Evolutionary conservation across 2,797 vertebrate species (phyloP), one percentile per base, ranked within the genome.

Genomic region (Rhynchonycteris naso): DNA sequence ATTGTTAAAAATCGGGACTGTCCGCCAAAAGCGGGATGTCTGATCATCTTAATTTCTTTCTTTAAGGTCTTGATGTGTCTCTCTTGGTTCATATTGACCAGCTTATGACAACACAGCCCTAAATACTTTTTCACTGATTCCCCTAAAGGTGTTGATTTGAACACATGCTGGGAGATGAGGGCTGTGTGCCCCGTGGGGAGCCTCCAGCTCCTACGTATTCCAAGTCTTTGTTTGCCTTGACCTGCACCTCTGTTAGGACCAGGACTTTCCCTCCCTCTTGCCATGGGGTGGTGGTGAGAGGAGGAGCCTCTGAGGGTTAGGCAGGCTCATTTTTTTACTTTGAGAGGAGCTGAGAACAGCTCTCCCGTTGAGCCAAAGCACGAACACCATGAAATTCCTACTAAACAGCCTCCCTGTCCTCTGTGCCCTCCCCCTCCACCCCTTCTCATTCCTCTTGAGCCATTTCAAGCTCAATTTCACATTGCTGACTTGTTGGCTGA

Each of bases 401-500:
- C 1, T 0, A 30, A 65, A n/a, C 30, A 2, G 26, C 18, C 66
- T 38, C 16, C 21, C 0, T 0, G 9, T 11, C 28, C 83, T 38
- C 0, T 5, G 16, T 11, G 0, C 30, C 21, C 2, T 0, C n/a
- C 56, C 47, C 7, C 13, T 0, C 6, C 5, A 0, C 0, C 24
- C 28, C 50, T 50, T 8, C 7, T 15, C 43, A 4, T 19, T 24
- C 43, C 63, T 6, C 12, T 22, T 9, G 1, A 5, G 26, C 30
- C 63, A 30, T 30, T 19, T 59, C 43, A 50, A 16, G 69, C 21
- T 84, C 58, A 5, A 2, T 50, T 19, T 47, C 56, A 3, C 2
- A 24, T 33, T 4, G 1, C 85, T 43, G 14, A 26, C 63, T n/a
- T 14, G 9, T 63, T 0, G 1, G 35, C 69, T 79, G 35, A 8